A percentile compares a stretch with the other conserved stretches of the same genome.
phyloP scores from a whole-genome alignment of 2,888 invertebrate genomes.

The Gastracanthus pulcherrimus region DNA sequence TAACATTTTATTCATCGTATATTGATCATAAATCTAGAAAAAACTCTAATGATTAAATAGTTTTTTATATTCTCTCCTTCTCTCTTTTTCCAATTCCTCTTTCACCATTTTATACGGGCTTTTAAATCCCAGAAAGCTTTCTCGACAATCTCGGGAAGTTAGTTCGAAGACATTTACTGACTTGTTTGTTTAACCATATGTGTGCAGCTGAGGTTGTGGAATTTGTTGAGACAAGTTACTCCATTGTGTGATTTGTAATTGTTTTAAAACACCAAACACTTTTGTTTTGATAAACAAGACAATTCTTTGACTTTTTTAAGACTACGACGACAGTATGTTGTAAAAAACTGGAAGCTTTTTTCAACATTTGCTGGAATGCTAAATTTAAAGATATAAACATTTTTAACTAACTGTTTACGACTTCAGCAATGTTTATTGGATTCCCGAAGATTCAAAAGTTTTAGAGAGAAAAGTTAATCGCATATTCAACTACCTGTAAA shows the following conservation, averaged over 20 bases:
- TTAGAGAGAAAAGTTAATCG: slow-evolving; percentile 20
- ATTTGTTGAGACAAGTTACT: slow-evolving; percentile 10
- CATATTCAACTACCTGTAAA: slow-evolving; percentile 23
- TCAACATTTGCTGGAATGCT: too few relatives aligned
- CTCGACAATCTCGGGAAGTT: background rate
- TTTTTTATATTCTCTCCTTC: background rate
- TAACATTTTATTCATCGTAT: too few relatives aligned
- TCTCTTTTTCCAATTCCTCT: background rate
- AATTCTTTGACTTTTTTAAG: background rate
- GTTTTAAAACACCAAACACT: background rate
- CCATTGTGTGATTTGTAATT: slow-evolving; percentile 9
- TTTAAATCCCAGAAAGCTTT: slow-evolving; percentile 13
- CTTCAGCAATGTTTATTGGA: background rate
- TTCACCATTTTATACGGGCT: background rate
- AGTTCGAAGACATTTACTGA: slow-evolving; percentile 13
- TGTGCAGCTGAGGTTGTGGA: background rate
- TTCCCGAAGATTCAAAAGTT: slow-evolving; percentile 15
- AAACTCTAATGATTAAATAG: too few relatives aligned
- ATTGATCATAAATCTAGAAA: too few relatives aligned
- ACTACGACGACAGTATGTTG: background rate
- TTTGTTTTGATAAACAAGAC: background rate
- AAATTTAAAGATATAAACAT: background rate
- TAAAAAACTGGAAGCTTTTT: too few relatives aligned
- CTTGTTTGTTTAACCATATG: slow-evolving; percentile 23
- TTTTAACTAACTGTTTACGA: background rate